These are phyloP conservation scores for Pyxicephalus adspersus DNA, from an alignment of 2,113 vertebrate genomes.

Conservation along the genomic window DNA sequence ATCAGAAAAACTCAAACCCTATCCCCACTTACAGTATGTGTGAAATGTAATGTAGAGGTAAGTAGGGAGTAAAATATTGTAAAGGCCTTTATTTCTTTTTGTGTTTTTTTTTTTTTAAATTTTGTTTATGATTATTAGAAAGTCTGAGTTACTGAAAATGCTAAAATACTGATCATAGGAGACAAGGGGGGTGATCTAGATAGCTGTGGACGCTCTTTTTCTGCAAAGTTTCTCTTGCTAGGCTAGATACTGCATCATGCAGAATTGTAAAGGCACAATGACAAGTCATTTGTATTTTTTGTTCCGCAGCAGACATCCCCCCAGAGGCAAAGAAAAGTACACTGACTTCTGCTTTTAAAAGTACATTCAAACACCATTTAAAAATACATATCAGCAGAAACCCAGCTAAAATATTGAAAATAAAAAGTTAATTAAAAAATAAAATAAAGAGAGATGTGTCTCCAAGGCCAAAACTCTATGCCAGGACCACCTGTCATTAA, in stretches of 20 bases:
- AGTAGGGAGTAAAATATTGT: too few species aligned
- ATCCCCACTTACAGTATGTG: too few species aligned
- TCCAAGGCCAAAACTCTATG: conserved; percentile 72
- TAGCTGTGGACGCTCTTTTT: background rate
- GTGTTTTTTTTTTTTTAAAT: too few species aligned
- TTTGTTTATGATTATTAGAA: too few species aligned
- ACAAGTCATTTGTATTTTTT: conserved; percentile 49
- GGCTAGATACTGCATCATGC: background rate
- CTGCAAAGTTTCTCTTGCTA: conserved; percentile 23
- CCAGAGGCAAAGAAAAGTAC: conserved; percentile 36
- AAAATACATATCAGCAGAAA: conserved; percentile 49
- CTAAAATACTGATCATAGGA: too few species aligned
- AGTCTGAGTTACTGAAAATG: too few species aligned
- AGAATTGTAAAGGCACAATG: conserved; percentile 12
- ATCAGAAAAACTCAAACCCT: too few species aligned
- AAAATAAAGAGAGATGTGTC: conserved; percentile 80
- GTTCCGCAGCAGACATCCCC: conserved; percentile 20
- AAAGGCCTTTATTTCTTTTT: too few species aligned
- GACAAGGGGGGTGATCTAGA: background rate
- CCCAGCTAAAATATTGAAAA: conserved; percentile 66
- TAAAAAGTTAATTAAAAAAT: conserved; percentile 85
- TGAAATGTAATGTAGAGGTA: too few species aligned
- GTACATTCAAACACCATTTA: conserved; percentile 28
- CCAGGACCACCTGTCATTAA: conserved; percentile 77
- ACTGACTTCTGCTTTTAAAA: conserved; percentile 58